Base-by-base conservation (phyloP, 2,888 invertebrate genomes). In the Drosophila quinaria region DNA sequence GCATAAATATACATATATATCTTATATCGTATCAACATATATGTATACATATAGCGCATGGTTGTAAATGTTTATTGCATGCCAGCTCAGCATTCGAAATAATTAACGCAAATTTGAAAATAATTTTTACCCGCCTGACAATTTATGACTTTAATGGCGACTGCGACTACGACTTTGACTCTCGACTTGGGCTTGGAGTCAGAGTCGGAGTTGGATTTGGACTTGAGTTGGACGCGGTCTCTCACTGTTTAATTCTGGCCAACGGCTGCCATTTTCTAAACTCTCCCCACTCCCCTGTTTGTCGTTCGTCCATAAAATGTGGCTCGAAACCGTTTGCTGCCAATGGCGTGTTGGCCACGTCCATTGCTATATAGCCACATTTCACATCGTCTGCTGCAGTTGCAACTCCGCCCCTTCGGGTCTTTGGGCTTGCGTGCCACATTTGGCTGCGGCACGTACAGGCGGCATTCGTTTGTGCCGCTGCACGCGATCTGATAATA, bases 401-500 rank as follows among this genome's bases (percentile, higher is more conserved):
- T 35, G 31, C 47, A 68, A 29, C 68, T 41, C 59, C 46, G 62
- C 73, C 80, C 69, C 35, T 37, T 19, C 5, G 13, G 11, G 22
- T 6, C 46, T 11, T 11, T 22, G 33, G 54, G 54, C 59, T 81
- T 83, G 87, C 89, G 79, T 88, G 87, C 83, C 72, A 74, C 89
- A 77, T 75, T 78, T 77, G 71, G 68, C 72, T 62, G 77, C 46
- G 74, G 69, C 89, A 89, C 90, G 90, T 88, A 80, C 74, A 46
- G 59, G 72, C 85, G 78, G 80, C 86, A 78, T 81, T 87, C 79
- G 73, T 79, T 74, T 84, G 81, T 79, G 60, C 39, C 75, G 74
- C 41, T 87, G 84, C 91, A 91, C 86, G 91, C 91, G 83, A 91
- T 90, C 84, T 77, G 87, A 86, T 87, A 90, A 87, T 84, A 71